Base-by-base conservation (phyloP, 2,797 vertebrate genomes). In the Hypotaenidia okinawae region DNA sequence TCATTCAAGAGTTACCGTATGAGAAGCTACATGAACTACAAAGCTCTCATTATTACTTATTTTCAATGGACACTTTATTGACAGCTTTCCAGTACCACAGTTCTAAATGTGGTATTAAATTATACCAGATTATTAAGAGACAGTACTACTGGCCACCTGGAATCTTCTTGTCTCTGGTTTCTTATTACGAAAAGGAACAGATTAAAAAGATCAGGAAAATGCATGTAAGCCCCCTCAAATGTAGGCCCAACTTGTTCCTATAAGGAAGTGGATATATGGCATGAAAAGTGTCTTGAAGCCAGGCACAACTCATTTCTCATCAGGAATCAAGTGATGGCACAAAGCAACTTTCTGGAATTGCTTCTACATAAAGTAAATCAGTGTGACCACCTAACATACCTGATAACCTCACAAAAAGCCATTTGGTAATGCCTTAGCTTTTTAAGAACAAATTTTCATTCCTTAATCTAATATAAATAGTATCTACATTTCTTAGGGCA, bases 401-500 rank as follows among this genome's bases (percentile, higher is more conserved):
- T 32, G 68, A 75, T 51, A 76, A 88, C 32, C 37, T 47, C n/a
- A 61, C 12, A 69, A 58, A 88, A 81, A 80, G 5, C 0, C 4
- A 28, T 43, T 51, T 47, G 10, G 9, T 47, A 63, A 51, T 23
- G 11, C 1, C 10, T 63, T 58, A 5, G 5, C 32, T 74, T 80
- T 87, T 66, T 45, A 86, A 77, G 73, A 82, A 91, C 16, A 70
- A 45, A 16, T 63, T 92, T 95, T 87, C n/a, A 69, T 73, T 66
- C 28, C 37, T 88, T 80, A 45, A 61, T 80, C 85, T 84, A 91
- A 90, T 37, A 35, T 32, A 93, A 90, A 63, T 28, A 62, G 32
- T n/a, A 73, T 30, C 39, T 58, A 82, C 22, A 59, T 79, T 90
- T 95, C 41, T 76, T 61, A 87, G 21, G 33, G 35, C 45, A 78